Evolutionary conservation across 2,113 vertebrate species (phyloP).

Genomic region (Gadus chalcogrammus): DNA sequence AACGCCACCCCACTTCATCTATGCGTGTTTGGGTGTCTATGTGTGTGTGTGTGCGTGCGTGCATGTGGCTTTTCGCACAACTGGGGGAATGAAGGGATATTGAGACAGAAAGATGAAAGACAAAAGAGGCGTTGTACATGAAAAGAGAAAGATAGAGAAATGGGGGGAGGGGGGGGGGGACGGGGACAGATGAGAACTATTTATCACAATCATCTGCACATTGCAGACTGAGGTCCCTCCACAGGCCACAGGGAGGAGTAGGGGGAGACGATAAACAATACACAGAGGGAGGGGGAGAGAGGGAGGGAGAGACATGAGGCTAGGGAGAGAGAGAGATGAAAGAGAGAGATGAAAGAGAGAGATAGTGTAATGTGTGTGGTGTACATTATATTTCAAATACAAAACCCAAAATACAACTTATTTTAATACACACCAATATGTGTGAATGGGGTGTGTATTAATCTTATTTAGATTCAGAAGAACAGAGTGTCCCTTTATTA

Average conservation of each 20-base stretch:
- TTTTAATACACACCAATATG: too few species aligned
- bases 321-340: neutral
- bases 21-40: too few species aligned
- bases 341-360: neutral
- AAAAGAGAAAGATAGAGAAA: neutral
- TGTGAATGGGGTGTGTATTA: neutral
- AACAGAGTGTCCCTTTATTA: too few species aligned
- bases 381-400: neutral
- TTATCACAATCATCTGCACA: slow-evolving; percentile 57
- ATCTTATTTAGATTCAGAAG: too few species aligned
- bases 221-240: slow-evolving; percentile 32
- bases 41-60: too few species aligned
- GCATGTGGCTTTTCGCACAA: too few species aligned
- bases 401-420: neutral
- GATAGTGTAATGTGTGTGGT: neutral
- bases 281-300: neutral
- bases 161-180: too few species aligned
- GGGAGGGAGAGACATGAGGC: neutral
- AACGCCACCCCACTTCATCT: too few species aligned
- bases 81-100: too few species aligned
- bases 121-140: neutral
- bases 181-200: slow-evolving; percentile 51
- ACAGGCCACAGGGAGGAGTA: slow-evolving; percentile 5
- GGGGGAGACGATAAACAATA: neutral
- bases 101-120: neutral